Conservation (phyloP, 2,888 invertebrate species). For the Gymnocheta viridis region DNA sequence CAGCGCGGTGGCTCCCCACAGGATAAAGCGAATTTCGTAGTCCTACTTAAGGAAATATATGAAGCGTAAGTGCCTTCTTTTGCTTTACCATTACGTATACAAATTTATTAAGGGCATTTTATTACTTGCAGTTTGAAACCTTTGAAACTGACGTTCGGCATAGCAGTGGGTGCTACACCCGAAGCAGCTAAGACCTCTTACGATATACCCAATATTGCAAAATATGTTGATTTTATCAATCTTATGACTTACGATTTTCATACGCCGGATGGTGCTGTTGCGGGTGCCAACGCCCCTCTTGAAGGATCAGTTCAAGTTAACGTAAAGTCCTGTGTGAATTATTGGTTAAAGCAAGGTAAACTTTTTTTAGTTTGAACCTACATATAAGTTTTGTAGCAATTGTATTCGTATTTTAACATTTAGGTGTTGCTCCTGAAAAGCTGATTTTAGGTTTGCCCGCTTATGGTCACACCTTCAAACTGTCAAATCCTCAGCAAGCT, state of each 20-base stretch:
- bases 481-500: conserved; percentile 80
- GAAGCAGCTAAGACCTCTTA: conserved; percentile 72
- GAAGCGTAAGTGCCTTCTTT: conserved; percentile 68
- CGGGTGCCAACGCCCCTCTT: conserved; percentile 75
- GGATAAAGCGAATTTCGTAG: conserved; percentile 66
- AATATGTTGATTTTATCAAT: conserved; percentile 75
- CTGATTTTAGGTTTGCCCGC: conserved; percentile 87
- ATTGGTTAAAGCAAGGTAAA: conserved; percentile 90
- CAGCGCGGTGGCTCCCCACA: conserved; percentile 73
- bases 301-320: conserved; percentile 85
- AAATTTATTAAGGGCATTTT: neutral
- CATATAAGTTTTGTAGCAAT: neutral
- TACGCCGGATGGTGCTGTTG: conserved; percentile 69
- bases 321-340: conserved; percentile 91
- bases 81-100: neutral
- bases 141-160: conserved; percentile 85
- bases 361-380: no score
- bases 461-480: conserved; percentile 87
- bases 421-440: conserved; percentile 85
- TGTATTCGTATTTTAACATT: neutral
- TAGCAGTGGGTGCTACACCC: conserved; percentile 83
- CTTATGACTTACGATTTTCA: conserved; percentile 77
- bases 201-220: conserved; percentile 74
- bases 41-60: conserved; percentile 72
- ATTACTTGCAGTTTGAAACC: conserved; percentile 69